A percentile compares a stretch with the other conserved stretches of the same genome.
phyloP scores from a whole-genome alignment of 2,888 invertebrate genomes.

The Aphelenchoides bicaudatus region DNA sequence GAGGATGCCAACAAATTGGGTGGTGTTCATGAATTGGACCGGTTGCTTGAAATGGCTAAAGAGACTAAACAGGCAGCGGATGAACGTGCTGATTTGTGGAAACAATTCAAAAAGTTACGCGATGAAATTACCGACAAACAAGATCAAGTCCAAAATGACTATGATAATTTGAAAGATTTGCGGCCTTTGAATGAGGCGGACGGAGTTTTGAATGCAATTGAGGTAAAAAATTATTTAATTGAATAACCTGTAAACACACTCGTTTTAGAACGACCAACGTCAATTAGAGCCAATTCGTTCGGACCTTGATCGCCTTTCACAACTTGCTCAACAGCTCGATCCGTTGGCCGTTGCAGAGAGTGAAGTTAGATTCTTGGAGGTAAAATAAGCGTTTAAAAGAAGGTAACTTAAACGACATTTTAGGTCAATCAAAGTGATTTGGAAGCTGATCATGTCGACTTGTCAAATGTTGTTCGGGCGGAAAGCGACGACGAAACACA shows the following conservation, averaged over 20 bases:
- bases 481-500: no score
- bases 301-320: conserved; percentile 2
- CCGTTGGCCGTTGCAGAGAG: conserved; percentile 25
- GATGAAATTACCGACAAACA: conserved; percentile 3
- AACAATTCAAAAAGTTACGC: conserved; percentile 3
- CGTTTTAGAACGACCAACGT: conserved; percentile 10
- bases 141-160: neutral
- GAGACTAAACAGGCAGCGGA: conserved; percentile 3
- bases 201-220: neutral
- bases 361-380: conserved; percentile 23
- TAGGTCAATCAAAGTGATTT: no score
- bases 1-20: neutral
- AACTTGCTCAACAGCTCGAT: conserved; percentile 19
- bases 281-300: conserved; percentile 6
- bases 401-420: no score
- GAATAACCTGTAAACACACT: neutral
- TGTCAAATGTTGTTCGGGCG: no score
- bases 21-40: neutral
- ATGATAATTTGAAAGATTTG: neutral
- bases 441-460: no score
- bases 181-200: neutral
- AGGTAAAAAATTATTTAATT: neutral
- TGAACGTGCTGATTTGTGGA: neutral
- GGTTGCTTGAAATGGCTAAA: conserved; percentile 1
- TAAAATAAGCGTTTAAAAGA: no score